A percentile compares a stretch with the other conserved stretches of the same genome.
Evolutionary conservation across 2,113 vertebrate genomes (phyloP).

Genomic region (Gallinago undulata): DNA sequence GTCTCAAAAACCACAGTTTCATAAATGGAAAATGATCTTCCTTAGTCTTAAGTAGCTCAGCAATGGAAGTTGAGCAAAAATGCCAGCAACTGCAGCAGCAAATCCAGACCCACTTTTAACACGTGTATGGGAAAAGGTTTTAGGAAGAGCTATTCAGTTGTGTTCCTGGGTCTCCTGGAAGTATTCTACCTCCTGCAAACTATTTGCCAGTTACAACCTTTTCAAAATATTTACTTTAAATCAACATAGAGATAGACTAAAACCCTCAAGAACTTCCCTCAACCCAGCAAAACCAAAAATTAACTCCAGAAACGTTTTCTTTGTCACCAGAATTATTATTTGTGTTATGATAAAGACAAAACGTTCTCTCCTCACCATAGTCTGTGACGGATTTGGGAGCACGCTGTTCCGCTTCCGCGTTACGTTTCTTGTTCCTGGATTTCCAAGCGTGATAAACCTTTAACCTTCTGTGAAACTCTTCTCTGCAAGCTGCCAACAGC

Average conservation of each 20-base stretch:
- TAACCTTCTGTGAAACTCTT: slow-evolving; percentile 96
- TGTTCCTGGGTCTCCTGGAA: background rate
- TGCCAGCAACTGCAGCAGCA: background rate
- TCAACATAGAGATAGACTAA: background rate
- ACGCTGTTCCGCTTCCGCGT: slow-evolving; percentile 86
- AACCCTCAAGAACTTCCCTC: background rate
- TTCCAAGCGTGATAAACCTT: slow-evolving; percentile 99
- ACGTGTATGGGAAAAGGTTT: background rate
- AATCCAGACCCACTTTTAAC: background rate
- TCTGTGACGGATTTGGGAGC: slow-evolving; percentile 93
- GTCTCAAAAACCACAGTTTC: background rate
- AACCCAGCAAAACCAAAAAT: background rate
- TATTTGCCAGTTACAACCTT: background rate
- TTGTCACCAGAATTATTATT: background rate
- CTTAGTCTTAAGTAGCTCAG: background rate
- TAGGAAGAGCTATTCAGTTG: background rate
- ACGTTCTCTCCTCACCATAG: slow-evolving; percentile 82
- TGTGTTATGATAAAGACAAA: background rate
- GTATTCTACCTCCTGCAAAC: background rate
- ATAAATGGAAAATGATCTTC: background rate
- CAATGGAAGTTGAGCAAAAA: background rate
- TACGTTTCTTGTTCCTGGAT: slow-evolving; percentile 97
- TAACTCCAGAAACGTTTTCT: background rate
- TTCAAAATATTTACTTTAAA: background rate
- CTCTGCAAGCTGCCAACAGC: slow-evolving; percentile 92